Conservation (phyloP, 2,888 invertebrate species). For the Caenorhabditis sulstoni region DNA sequence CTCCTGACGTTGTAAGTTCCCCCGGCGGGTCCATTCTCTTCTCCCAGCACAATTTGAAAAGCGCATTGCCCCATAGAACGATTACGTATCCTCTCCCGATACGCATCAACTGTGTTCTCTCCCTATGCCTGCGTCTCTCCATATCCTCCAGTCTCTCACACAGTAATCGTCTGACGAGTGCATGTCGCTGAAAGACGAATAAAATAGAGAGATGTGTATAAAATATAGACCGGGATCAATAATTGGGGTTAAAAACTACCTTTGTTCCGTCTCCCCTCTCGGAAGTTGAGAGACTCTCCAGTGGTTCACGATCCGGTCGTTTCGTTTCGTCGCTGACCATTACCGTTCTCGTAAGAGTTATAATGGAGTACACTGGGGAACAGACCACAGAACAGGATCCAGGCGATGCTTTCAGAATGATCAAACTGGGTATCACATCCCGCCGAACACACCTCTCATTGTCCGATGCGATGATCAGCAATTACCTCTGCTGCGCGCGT, state of each 20-base stretch:
- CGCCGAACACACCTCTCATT: conserved; percentile 48
- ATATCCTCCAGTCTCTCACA: conserved; percentile 12
- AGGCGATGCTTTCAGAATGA: conserved; percentile 32
- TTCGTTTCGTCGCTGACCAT: conserved; percentile 32
- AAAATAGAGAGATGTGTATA: conserved; percentile 22
- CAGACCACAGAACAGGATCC: conserved; percentile 3
- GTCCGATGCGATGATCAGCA: conserved; percentile 46
- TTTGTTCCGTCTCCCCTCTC: conserved; percentile 23
- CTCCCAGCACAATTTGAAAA: conserved; percentile 5
- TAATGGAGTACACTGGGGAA: conserved; percentile 2
- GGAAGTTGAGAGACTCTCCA: neutral
- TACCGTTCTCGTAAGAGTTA: conserved; percentile 35
- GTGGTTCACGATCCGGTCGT: conserved; percentile 35
- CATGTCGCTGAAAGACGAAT: conserved; percentile 23
- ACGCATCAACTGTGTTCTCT: conserved; percentile 49
- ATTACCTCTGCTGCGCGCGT: conserved; percentile 35
- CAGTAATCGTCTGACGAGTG: conserved; percentile 34
- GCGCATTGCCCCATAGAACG: conserved; percentile 30
- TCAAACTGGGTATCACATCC: conserved; percentile 27
- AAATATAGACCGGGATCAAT: conserved; percentile 37
- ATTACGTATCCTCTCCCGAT: conserved; percentile 46
- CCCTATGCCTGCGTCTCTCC: conserved; percentile 15
- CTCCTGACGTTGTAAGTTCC: neutral
- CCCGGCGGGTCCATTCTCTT: neutral
- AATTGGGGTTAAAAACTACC: conserved; percentile 39